Conservation (phyloP, 2,888 invertebrate species). For the Machimus rusticus region DNA sequence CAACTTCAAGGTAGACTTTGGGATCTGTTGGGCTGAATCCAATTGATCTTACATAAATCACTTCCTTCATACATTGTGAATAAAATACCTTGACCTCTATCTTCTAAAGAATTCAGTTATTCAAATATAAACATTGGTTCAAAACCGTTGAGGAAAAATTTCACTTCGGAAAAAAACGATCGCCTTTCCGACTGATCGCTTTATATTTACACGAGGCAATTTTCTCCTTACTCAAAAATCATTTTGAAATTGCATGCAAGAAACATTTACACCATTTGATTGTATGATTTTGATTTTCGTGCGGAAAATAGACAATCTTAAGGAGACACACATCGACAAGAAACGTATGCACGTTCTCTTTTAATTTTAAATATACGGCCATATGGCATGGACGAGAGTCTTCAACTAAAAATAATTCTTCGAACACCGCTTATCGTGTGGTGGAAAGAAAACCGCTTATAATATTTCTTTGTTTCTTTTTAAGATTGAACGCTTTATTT, state of each 20-base stretch:
- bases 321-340: background rate
- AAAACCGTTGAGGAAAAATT: background rate
- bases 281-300: slow-evolving; percentile 1
- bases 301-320: slow-evolving; percentile 5
- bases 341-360: background rate
- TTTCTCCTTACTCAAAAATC: background rate
- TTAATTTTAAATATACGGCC: background rate
- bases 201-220: background rate
- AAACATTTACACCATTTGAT: background rate
- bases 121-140: background rate
- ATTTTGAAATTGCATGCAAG: background rate
- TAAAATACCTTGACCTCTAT: background rate
- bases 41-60: background rate
- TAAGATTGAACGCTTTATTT: background rate
- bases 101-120: background rate
- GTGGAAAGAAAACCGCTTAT: background rate
- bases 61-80: background rate
- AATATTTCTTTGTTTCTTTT: slow-evolving; percentile 18
- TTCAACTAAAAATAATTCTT: slow-evolving; percentile 16
- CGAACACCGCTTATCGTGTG: background rate
- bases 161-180: background rate
- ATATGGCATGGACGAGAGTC: background rate
- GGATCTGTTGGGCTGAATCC: background rate
- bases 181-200: background rate
- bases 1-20: background rate